A percentile compares a stretch with the other conserved stretches of the same genome.
These are phyloP conservation scores for Hucho hucho DNA, from an alignment of 2,113 vertebrate species.

Conservation along the genomic window DNA sequence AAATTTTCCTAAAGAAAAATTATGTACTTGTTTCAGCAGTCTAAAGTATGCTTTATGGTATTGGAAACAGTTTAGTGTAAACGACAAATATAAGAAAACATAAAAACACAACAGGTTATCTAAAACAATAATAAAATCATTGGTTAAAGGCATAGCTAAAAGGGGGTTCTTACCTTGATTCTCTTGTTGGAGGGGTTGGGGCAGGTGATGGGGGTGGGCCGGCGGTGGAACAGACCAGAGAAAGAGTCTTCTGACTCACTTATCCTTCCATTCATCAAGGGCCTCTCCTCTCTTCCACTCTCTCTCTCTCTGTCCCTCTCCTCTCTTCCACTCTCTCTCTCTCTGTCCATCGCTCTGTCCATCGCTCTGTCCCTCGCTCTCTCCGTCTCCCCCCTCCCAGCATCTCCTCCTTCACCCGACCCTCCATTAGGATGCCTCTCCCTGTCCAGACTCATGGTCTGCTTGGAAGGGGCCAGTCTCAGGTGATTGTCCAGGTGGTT, in stretches of 20 bases:
- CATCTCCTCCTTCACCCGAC: conserved; percentile 63
- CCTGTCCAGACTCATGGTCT: conserved; percentile 53
- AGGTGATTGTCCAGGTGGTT: conserved; percentile 94
- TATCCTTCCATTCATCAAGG: conserved; percentile 87
- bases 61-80: too few relatives aligned
- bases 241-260: conserved; percentile 86
- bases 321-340: conserved; percentile 39
- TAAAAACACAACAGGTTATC: too few relatives aligned
- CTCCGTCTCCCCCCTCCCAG: conserved; percentile 77
- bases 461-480: conserved; percentile 85
- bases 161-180: conserved; percentile 76
- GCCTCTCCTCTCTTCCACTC: conserved; percentile 63
- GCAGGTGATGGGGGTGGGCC: conserved; percentile 90
- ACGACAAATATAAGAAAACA: too few relatives aligned
- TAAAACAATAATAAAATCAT: too few relatives aligned
- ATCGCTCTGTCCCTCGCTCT: conserved; percentile 61
- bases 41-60: too few relatives aligned
- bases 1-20: too few relatives aligned
- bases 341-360: conserved; percentile 74
- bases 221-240: conserved; percentile 88
- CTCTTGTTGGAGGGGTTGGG: conserved; percentile 89
- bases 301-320: conserved; percentile 64
- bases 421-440: conserved; percentile 81
- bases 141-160: too few relatives aligned
- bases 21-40: too few relatives aligned